Conservation (phyloP, 2,888 invertebrate species). For the Apamea crenata region DNA sequence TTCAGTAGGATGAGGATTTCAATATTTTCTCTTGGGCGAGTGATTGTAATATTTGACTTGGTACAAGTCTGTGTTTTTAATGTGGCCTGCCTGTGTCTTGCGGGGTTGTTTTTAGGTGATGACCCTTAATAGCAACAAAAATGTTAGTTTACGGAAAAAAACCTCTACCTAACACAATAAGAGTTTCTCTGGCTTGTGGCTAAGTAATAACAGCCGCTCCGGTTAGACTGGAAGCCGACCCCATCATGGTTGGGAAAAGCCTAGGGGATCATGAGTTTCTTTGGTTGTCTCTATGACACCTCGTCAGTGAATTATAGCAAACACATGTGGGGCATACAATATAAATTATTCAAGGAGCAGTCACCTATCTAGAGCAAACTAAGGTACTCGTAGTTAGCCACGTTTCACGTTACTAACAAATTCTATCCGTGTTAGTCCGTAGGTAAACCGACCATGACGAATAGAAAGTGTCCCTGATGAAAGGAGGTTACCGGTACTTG, state of each 20-base stretch:
- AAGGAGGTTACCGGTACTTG: slow-evolving; percentile 12
- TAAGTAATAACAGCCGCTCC: neutral
- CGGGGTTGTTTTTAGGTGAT: neutral
- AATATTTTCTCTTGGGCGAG: neutral
- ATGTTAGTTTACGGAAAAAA: neutral
- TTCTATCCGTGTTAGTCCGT: neutral
- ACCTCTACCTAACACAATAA: neutral
- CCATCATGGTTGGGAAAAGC: neutral
- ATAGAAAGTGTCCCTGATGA: slow-evolving; percentile 37
- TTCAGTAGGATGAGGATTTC: neutral
- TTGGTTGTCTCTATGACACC: neutral
- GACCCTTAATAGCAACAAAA: neutral
- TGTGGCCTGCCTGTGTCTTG: neutral
- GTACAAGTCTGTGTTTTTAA: neutral
- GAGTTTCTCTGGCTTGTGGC: neutral
- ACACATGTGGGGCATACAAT: neutral
- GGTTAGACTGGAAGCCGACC: neutral
- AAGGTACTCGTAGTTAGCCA: neutral
- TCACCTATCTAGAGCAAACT: slow-evolving; percentile 1
- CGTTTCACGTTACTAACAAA: slow-evolving; percentile 34
- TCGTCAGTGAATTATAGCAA: neutral
- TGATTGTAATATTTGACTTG: neutral
- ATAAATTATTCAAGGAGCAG: neutral
- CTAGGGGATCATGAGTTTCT: neutral
- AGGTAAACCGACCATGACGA: slow-evolving; percentile 26